Evolutionary conservation across 2,888 invertebrate species (phyloP), one percentile per base, ranked within the genome.

Genomic region (Spicauda simplicius): DNA sequence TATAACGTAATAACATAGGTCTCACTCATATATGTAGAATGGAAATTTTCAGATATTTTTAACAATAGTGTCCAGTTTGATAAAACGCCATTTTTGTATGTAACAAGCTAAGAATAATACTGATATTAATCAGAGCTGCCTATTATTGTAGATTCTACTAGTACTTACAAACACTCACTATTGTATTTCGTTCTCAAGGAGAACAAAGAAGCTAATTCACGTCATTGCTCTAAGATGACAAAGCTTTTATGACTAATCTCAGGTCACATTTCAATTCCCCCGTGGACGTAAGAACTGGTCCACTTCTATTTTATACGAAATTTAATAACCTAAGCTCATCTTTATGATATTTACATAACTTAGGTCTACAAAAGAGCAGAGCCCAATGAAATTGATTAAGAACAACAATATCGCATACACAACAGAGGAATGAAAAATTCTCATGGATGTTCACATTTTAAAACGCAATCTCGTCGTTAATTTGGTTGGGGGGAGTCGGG

Each of bases 381-480:
- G 12, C 12, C n/a, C 11, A 45, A 45, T 52, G 14, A 48, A 63
- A 62, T 45, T 63, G 55, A 52, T 57, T 58, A 58, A 50, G 50
- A 14, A 53, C 16, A 56, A 50, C 37, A 58, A 52, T 20, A 53
- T 57, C 33, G 57, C 45, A 33, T 2, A 41, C 41, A 41, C 25
- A 25, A 41, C 20, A 41, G 53, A 12, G 25, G 25, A 25, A 64
- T 64, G 57, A 64, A 64, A 64, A 53, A 58, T 64, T 64, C 58
- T 64, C 64, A 59, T 58, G 58, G 61, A 71, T 69, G 64, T 64
- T 70, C 62, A 66, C 69, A 63, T 71, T 73, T 71, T 70, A 70
- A 72, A 73, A 70, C 66, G 67, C 70, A 72, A 72, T 73, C 70
- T 69, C 66, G 52, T 48, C 58, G 58, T 63, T 73, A 73, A 72